phyloP scores from a whole-genome alignment of 1,140 invertebrate genomes.

The Papilio helenus region DNA sequence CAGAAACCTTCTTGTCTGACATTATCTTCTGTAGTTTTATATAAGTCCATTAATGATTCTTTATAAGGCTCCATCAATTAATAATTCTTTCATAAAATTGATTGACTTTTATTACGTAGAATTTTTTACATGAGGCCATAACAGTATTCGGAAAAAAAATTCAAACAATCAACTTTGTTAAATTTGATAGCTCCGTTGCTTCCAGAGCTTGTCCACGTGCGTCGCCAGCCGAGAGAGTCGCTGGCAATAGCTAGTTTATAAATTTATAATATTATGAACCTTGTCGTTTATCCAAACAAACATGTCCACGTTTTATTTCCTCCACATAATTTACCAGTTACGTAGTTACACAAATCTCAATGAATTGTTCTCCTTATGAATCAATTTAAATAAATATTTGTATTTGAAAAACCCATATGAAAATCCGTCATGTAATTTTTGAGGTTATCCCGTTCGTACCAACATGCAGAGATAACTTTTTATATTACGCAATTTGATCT shows the following conservation, averaged over 20 bases:
- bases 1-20: slow-evolving; percentile 15
- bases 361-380: background rate
- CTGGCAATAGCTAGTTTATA: too few relatives aligned
- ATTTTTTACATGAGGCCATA: background rate
- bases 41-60: background rate
- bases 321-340: background rate
- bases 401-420: background rate
- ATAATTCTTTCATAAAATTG: slow-evolving; percentile 4
- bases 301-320: too few relatives aligned
- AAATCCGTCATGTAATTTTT: background rate
- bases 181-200: too few relatives aligned
- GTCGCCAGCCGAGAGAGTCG: too few relatives aligned
- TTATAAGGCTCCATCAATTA: slow-evolving; percentile 14
- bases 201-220: too few relatives aligned
- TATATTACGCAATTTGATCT: background rate
- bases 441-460: background rate
- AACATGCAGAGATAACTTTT: background rate
- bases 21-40: slow-evolving; percentile 5
- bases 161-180: background rate
- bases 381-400: background rate
- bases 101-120: background rate
- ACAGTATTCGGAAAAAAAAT: background rate
- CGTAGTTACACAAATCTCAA: background rate
- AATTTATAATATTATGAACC: too few relatives aligned
- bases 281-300: too few relatives aligned